Base-by-base conservation (phyloP, 2,797 vertebrate genomes). In the Coranthus polyacanthus region DNA sequence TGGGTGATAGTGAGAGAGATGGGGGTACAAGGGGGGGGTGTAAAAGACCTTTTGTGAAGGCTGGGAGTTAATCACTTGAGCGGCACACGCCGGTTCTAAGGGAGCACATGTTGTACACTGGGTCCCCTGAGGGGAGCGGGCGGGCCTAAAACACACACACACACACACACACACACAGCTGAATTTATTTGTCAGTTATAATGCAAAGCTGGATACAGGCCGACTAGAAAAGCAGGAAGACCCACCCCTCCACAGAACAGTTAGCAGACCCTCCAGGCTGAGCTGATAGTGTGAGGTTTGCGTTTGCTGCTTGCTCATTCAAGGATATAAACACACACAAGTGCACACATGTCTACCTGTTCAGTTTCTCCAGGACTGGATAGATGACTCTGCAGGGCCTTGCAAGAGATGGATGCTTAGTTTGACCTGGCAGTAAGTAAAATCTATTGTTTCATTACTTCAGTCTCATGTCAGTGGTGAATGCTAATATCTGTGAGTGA, bases 61-160 rank as follows among this genome's bases (percentile, higher is more conserved):
- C 83, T 55, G 85, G 64, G 89, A 93, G 92, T 94, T 94, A 94
- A 95, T 95, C 94, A 92, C 92, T 93, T 94, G 89, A 93, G 91
- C 74, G 91, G 93, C 94, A 94, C 93, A 94, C 92, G 93, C 90
- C 90, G 38, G 67, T 84, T 89, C 81, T 87, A 84, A 88, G 83
- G 83, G 66, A 91, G 90, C 92, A 90, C 92, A 92, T 91, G 92
- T 90, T 76, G 68, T 84, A 90, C 90, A 90, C 88, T 56, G 70
- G 69, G 49, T 88, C 89, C 89, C 92, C 67, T 42, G 83, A 72
- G 88, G 72, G 49, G 62, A 75, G 83, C 21, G 24, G 82, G 77
- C 59, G 78, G 81, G 68, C 78, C 78, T 51, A 16, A 66, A 50
- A 62, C 57, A 70, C 55, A 62, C 67, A 69, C 68, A 78, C 80